Evolutionary conservation across 2,113 vertebrate species (phyloP).

Genomic region (Anthoscopus minutus): DNA sequence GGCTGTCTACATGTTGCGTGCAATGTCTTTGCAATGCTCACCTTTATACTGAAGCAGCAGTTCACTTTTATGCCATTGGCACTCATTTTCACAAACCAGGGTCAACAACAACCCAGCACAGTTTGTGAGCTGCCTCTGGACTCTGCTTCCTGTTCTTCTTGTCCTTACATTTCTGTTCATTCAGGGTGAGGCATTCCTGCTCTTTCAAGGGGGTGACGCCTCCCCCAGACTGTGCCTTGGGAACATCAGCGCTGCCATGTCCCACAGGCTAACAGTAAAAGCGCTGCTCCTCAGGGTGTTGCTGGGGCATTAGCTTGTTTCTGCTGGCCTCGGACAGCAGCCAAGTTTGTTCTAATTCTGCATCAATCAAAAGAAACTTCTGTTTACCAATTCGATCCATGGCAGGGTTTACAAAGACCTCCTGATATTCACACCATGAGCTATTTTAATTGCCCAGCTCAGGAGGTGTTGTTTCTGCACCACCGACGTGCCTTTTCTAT

Average conservation of each 20-base stretch:
- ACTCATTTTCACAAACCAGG: fast-evolving
- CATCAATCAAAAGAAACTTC: neutral
- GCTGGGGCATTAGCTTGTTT: neutral
- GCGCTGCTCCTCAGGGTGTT: neutral
- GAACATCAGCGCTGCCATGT: neutral
- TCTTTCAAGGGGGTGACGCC: fast-evolving
- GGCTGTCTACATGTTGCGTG: neutral
- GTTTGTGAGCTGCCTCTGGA: neutral
- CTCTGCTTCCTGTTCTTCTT: neutral
- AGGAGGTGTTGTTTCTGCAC: neutral
- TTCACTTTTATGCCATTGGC: neutral
- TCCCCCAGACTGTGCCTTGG: neutral
- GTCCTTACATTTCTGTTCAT: neutral
- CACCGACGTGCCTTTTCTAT: fast-evolving
- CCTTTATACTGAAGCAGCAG: neutral
- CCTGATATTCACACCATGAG: neutral
- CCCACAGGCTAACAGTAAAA: neutral
- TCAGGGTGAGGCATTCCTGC: neutral
- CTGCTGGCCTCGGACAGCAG: neutral
- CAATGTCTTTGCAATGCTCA: neutral
- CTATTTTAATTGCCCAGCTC: neutral
- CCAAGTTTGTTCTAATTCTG: neutral
- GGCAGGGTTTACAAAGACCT: neutral
- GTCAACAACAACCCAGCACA: fast-evolving
- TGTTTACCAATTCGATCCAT: neutral